phyloP scores from a whole-genome alignment of 2,888 invertebrate genomes.

The Aphrophora alni region DNA sequence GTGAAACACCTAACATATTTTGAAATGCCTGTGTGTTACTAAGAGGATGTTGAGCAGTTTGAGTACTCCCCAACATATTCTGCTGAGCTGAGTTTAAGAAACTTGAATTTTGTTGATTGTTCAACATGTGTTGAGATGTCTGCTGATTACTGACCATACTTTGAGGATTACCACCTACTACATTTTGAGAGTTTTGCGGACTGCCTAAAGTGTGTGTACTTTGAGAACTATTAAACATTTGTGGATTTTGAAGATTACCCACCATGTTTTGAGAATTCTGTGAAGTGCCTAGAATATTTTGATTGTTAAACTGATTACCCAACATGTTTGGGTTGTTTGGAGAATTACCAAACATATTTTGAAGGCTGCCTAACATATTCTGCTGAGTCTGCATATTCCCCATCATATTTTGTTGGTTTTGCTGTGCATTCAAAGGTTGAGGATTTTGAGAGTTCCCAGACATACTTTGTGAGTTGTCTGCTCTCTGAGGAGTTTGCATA shows the following conservation, averaged over 20 bases:
- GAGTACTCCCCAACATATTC: not conserved
- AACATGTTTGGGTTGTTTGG: conserved; percentile 4
- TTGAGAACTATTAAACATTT: conserved; percentile 16
- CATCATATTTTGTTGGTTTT: conserved; percentile 25
- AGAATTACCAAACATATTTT: conserved; percentile 12
- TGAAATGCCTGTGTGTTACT: conserved; percentile 10
- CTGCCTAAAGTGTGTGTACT: too few species aligned
- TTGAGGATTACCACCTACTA: not conserved
- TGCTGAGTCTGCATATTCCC: not conserved
- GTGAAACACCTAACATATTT: conserved; percentile 27
- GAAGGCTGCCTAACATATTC: conserved; percentile 15
- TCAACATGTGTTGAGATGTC: not conserved
- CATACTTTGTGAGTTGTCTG: conserved; percentile 11
- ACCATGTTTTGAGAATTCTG: conserved; percentile 24
- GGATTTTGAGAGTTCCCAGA: conserved; percentile 16
- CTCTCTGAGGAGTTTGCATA: not conserved
- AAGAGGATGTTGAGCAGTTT: not conserved
- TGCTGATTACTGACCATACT: not conserved
- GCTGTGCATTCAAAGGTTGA: not conserved
- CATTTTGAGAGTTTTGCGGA: conserved; percentile 7
- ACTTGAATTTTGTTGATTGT: not conserved
- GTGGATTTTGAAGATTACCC: conserved; percentile 19
- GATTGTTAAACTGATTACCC: conserved; percentile 13
- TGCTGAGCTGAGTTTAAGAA: not conserved
- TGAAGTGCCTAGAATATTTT: conserved; percentile 17